Evolutionary conservation across 2,113 vertebrate species (phyloP), one percentile per base, ranked within the genome.

Genomic region (Spheniscus mendiculus): DNA sequence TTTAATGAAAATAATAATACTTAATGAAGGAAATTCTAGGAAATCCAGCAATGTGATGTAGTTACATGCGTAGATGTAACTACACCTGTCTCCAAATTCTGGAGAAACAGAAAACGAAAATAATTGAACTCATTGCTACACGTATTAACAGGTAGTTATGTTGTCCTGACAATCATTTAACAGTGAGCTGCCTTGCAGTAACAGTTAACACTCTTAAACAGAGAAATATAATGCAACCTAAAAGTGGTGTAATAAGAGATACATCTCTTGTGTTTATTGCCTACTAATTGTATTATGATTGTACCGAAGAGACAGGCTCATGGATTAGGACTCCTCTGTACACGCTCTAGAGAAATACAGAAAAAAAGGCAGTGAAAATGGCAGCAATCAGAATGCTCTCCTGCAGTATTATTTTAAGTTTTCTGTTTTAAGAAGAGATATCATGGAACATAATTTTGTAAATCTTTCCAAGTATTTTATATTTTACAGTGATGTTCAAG

Each of bases 1-100:
- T 93, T 81, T 93, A 95, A 97, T 90, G 86, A 52, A 71, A 97
- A 94, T 92, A 82, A 42, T 8, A 83, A 59, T n/a, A 90, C 59
- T 87, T 95, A 90, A 83, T 82, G 71, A 97, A 56, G 38, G 62
- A 66, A 94, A 89, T 95, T 83, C 63, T 91, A 93, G 56, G 47
- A 77, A 97, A 97, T 53, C 25, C 34, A 91, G 73, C 25, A 89
- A 85, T 5, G 8, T n/a, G 61, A 72, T 50, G n/a, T 69, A 97
- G 87, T 53, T 87, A 70, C 42, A 53, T 20, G 9, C 6, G 2
- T 73, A 59, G 83, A 88, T 83, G 23, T 76, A 93, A 72, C 59
- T 88, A 93, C 36, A 77, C 55, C 59, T 73, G 81, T 40, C 76
- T 63, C 47, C 52, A 77, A 50, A 88, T 71, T 84, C 59, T 63